These are phyloP conservation scores for Himalopsyche tibetana DNA, from an alignment of 2,888 invertebrate genomes.

Conservation along the genomic window DNA sequence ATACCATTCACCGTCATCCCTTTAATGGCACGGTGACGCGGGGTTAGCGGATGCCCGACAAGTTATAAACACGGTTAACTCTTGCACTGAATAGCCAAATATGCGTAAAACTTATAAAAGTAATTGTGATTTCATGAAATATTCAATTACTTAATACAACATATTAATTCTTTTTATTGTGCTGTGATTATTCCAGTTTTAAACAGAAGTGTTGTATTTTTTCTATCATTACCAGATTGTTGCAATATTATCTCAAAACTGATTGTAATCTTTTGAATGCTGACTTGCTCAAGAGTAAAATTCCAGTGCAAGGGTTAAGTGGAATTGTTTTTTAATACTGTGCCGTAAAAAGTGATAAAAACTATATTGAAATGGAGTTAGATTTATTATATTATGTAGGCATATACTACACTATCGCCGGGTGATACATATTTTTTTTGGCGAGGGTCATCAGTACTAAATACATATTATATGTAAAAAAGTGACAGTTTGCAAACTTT, in stretches of 20 bases:
- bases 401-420: not conserved
- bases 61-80: too few relatives aligned
- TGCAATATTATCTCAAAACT: too few relatives aligned
- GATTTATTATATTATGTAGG: not conserved
- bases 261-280: too few relatives aligned
- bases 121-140: too few relatives aligned
- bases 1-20: constrained; percentile 49
- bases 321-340: not conserved
- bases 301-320: constrained; percentile 10
- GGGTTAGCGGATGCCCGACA: too few relatives aligned
- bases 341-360: constrained; percentile 15
- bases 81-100: constrained; percentile 23
- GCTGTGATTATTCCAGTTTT: too few relatives aligned
- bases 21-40: not conserved
- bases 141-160: too few relatives aligned
- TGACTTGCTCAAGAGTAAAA: too few relatives aligned
- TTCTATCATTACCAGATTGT: too few relatives aligned
- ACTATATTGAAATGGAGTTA: constrained; percentile 16
- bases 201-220: too few relatives aligned
- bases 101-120: too few relatives aligned
- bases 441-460: not conserved
- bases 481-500: not conserved
- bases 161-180: too few relatives aligned
- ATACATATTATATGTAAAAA: not conserved
- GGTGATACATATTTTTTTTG: not conserved